A percentile compares a stretch with the other conserved stretches of the same genome.
phyloP scores from a whole-genome alignment of 2,888 invertebrate genomes.

The Antheraea yamamai region DNA sequence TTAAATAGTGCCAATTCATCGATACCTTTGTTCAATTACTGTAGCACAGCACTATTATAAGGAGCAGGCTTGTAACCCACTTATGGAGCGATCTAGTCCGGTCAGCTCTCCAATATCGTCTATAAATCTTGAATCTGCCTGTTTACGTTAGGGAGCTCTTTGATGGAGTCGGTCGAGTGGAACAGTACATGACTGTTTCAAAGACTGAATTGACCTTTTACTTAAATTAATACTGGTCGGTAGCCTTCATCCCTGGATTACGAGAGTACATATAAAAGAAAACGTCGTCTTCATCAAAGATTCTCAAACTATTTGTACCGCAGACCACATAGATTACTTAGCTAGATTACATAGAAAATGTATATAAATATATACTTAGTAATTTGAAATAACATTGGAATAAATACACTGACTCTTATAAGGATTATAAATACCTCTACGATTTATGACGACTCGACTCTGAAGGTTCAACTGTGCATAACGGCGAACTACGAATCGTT shows the following conservation, averaged over 20 bases:
- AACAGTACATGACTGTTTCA: neutral
- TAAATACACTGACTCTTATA: no score
- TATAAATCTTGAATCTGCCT: constrained; percentile 35
- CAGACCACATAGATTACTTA: neutral
- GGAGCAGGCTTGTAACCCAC: constrained; percentile 38
- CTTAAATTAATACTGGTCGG: neutral
- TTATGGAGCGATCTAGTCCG: constrained; percentile 39
- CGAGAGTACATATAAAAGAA: neutral
- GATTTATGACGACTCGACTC: no score
- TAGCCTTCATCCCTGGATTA: neutral
- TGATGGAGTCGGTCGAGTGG: neutral
- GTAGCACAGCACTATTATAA: constrained; percentile 31
- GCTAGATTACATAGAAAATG: neutral
- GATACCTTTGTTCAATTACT: neutral
- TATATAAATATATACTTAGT: neutral
- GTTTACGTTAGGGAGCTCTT: constrained; percentile 25
- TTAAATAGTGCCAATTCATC: neutral
- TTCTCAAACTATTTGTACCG: neutral
- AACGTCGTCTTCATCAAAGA: neutral
- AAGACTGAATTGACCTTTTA: constrained; percentile 13
- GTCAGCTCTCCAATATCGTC: constrained; percentile 37
- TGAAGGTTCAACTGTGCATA: no score
- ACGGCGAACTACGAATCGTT: no score
- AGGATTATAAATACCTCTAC: no score
- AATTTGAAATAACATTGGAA: no score